Conservation (phyloP, 2,797 vertebrate genomes). For the Notolabrus celidotus region DNA sequence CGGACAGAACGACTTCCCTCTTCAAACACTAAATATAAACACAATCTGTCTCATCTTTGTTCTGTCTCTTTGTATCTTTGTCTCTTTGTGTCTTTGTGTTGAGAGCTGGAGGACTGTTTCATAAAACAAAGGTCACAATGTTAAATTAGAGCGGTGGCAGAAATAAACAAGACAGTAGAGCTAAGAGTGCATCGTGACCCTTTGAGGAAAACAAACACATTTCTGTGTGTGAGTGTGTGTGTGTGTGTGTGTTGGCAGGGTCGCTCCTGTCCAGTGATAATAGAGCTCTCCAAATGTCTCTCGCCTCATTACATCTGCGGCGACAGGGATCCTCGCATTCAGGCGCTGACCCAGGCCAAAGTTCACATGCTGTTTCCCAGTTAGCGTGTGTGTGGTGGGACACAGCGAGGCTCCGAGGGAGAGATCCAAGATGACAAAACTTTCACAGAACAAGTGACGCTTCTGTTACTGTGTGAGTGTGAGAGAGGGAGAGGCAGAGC, state of each 20-base stretch:
- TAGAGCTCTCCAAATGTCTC: constrained; percentile 62
- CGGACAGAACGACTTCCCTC: too few species aligned
- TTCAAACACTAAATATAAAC: not conserved
- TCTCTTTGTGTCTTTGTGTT: not conserved
- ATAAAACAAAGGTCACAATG: not conserved
- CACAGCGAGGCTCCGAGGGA: constrained; percentile 6
- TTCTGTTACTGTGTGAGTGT: constrained; percentile 24
- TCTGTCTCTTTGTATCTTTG: not conserved
- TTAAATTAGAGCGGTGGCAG: constrained; percentile 1
- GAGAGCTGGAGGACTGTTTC: not conserved
- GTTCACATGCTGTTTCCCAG: constrained; percentile 66
- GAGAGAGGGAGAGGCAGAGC: not conserved
- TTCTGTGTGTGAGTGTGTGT: constrained; percentile 31
- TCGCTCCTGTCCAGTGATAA: constrained; percentile 61
- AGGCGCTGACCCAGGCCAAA: constrained; percentile 66
- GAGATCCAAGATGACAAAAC: constrained; percentile 28
- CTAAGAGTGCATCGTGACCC: constrained; percentile 16
- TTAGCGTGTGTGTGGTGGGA: constrained; percentile 46
- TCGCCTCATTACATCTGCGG: constrained; percentile 74
- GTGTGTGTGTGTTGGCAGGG: constrained; percentile 39
- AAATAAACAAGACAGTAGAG: constrained; percentile 1
- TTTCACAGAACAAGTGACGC: constrained; percentile 26
- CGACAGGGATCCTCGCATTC: constrained; percentile 67
- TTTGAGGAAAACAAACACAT: constrained; percentile 40
- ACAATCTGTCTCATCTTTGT: not conserved